Conservation (phyloP, 2,797 vertebrate genomes). For the Pagetopsis macropterus region DNA sequence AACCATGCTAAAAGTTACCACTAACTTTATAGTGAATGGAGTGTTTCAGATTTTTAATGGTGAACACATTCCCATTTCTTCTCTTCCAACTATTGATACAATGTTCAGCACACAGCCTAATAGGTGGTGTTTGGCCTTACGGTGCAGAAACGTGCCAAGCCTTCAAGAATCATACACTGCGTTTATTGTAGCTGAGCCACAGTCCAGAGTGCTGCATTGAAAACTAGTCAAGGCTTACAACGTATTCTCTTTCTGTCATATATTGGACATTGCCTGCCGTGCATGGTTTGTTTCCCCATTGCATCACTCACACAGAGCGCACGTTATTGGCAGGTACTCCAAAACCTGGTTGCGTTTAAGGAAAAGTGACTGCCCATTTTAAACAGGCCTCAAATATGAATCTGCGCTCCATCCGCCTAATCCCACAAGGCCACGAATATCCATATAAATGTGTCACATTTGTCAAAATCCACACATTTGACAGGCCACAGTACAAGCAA, state of each 20-base stretch:
- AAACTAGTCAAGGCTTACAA: constrained; percentile 54
- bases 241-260: constrained; percentile 52
- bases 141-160: constrained; percentile 54
- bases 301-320: constrained; percentile 54
- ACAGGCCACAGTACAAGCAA: constrained; percentile 58
- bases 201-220: constrained; percentile 23
- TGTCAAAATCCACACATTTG: constrained; percentile 66
- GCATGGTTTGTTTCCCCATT: constrained; percentile 36
- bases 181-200: constrained; percentile 50
- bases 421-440: constrained; percentile 70
- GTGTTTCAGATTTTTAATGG: constrained; percentile 55
- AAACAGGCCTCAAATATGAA: constrained; percentile 66
- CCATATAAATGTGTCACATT: constrained; percentile 81
- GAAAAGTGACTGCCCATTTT: constrained; percentile 78
- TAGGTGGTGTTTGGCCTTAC: constrained; percentile 48
- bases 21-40: constrained; percentile 36
- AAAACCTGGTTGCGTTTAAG: constrained; percentile 75
- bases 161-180: constrained; percentile 38
- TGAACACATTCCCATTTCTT: constrained; percentile 48
- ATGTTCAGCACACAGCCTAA: constrained; percentile 47
- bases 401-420: constrained; percentile 64
- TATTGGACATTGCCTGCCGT: constrained; percentile 50
- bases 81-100: constrained; percentile 68
- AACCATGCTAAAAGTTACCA: constrained; percentile 35
- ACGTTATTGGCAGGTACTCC: constrained; percentile 70